Base-by-base conservation (phyloP, 2,113 vertebrate genomes). In the Sapayoa aenigma region DNA sequence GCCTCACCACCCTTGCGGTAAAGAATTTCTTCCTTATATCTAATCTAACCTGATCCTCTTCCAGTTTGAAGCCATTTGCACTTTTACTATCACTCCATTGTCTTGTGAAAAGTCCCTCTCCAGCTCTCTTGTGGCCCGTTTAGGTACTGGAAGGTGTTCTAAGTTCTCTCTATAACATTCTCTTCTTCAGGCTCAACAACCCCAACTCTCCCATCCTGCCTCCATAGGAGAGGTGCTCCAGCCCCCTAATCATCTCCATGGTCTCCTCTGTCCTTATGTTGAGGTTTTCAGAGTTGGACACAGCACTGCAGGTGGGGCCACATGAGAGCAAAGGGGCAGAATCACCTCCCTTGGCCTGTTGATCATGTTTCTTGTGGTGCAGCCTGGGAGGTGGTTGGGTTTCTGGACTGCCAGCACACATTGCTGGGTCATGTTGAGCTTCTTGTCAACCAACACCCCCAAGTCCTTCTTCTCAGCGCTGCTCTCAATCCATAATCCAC, bases 251-350 rank as follows among this genome's bases (percentile, higher is more conserved):
- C 3, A 28, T 7, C 18, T 37, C 14, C 21, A 52, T 50, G 59
- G 5, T 31, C 35, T 42, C 9, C 41, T 50, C 9, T 11, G 42
- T 44, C 59, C 25, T 19, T 1, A 2, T 3, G 3, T 3, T n/a
- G 80, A 15, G 12, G 27, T 31, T 9, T 23, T 31, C 37, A 59
- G 68, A 44, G 31, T 4, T 73, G 67, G 31, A 3, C 27, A 11
- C 0, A 1, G 31, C 5, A 53, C 27, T 73, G 27, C 50, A 44
- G 49, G 4, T 23, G 42, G 13, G 6, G 42, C 5, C 9, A 33
- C 42, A 17, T 21, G 37, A 66, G 50, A 73, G 31, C 17, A 31
- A 5, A 58, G 31, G 19, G 22, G 37, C 3, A 59, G 4, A 44
- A 74, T 59, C 44, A 33, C 37, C 52, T 39, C 52, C 19, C 68